Base-by-base conservation (phyloP, 2,797 vertebrate genomes). In the Xerus rutilus region DNA sequence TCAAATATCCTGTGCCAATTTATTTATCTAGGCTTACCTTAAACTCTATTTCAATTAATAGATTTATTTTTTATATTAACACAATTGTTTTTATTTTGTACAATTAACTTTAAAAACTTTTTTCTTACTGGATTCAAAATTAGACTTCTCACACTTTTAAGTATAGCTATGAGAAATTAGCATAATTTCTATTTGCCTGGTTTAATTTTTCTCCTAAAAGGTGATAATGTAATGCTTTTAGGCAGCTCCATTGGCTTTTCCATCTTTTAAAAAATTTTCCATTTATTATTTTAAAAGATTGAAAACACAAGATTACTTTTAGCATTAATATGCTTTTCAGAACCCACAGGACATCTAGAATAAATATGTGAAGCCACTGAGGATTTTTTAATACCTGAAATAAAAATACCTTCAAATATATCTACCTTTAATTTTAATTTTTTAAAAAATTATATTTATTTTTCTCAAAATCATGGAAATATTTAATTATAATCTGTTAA, bases 391-490 rank as follows among this genome's bases (percentile, higher is more conserved):
- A 82, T 81, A 39, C 43, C 30, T 90, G 78, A 82, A 86, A 82
- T 52, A 64, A 86, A 93, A 96, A 84, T 7, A 45, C 15, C 39
- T 30, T 52, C 52, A 49, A 70, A 5, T 57, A 18, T 15, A 89
- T 86, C 45, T 79, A 43, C 28, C 30, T 86, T 67, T 70, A 67
- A 59, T 76, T 95, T 94, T 93, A 85, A 59, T 47, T 94, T 79
- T 47, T 94, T 74, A 92, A 77, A 65, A 93, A 91, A 65, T 89
- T 78, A 23, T n/a, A 43, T 78, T 89, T 86, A 62, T 81, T 93
- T 91, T 89, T 76, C 77, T 91, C 74, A 86, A 4, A 86, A 72
- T 62, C 89, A 0, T 54, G 83, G 39, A 93, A 95, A 72, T 17
- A 54, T 47, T 73, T 85, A 82, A 79, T 78, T 86, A 21, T 81